Conservation (phyloP, 2,113 vertebrate genomes). For the Serilophus lunatus region DNA sequence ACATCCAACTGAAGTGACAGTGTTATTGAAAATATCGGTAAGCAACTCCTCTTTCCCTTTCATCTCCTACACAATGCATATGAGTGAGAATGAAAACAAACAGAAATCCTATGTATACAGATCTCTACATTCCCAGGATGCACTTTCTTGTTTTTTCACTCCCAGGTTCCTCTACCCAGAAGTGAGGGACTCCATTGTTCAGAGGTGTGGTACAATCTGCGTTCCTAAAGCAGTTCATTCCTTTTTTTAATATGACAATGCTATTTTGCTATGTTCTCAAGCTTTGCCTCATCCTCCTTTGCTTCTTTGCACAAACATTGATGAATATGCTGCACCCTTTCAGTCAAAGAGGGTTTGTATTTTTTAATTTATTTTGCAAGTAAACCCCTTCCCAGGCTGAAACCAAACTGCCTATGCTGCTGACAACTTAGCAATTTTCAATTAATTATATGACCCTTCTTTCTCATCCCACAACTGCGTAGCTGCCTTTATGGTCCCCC, state of each 20-base stretch:
- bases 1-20: neutral
- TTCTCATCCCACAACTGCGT: neutral
- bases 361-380: neutral
- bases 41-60: neutral
- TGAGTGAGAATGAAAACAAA: neutral
- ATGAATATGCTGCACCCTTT: neutral
- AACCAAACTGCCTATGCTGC: neutral
- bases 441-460: neutral
- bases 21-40: neutral
- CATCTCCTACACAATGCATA: neutral
- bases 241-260: neutral
- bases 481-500: neutral
- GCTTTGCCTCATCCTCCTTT: neutral
- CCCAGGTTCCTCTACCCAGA: neutral
- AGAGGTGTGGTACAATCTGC: neutral
- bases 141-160: neutral
- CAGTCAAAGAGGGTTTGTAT: neutral
- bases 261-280: neutral
- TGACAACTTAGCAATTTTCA: neutral
- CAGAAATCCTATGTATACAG: neutral
- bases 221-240: neutral
- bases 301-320: neutral
- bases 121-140: neutral
- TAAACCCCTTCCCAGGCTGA: neutral
- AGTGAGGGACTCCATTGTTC: neutral